These are phyloP conservation scores for Bolinopsis microptera DNA, from an alignment of 37 sponge, comb jelly and placozoan species.

Conservation along the genomic window DNA sequence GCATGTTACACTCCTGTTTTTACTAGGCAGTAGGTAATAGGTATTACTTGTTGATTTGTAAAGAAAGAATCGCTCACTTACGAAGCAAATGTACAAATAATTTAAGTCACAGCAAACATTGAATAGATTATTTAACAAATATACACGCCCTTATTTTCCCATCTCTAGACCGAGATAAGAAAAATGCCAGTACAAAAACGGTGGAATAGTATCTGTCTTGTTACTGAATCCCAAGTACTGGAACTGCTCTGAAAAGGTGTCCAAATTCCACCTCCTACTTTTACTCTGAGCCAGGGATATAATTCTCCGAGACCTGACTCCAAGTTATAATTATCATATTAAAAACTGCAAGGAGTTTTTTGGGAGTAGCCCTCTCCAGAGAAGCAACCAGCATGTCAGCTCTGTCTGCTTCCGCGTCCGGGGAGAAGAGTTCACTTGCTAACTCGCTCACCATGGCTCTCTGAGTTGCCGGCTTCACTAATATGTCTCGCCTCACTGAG, in stretches of 20 bases:
- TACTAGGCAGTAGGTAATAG: no score
- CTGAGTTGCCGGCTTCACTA: neutral
- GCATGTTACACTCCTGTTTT: no score
- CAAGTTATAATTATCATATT: no score
- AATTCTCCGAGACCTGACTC: neutral
- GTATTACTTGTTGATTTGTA: no score
- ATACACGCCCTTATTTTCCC: slow-evolving; percentile 25
- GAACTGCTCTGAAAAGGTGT: neutral
- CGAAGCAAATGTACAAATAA: neutral
- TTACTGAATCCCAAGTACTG: neutral
- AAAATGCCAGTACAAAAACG: slow-evolving; percentile 58
- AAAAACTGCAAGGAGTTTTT: no score
- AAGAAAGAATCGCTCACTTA: no score
- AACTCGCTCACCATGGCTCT: neutral
- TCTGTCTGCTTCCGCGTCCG: neutral
- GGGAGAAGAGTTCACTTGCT: slow-evolving; percentile 39
- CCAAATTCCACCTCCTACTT: slow-evolving; percentile 3
- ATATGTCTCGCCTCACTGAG: neutral
- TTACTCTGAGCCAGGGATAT: slow-evolving; percentile 28
- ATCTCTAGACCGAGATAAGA: slow-evolving; percentile 42
- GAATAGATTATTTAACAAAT: neutral
- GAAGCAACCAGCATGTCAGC: neutral
- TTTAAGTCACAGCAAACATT: neutral
- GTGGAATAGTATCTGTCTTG: neutral
- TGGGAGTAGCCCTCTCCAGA: neutral